Conservation (phyloP, 2,888 invertebrate genomes). For the Timema podura region DNA sequence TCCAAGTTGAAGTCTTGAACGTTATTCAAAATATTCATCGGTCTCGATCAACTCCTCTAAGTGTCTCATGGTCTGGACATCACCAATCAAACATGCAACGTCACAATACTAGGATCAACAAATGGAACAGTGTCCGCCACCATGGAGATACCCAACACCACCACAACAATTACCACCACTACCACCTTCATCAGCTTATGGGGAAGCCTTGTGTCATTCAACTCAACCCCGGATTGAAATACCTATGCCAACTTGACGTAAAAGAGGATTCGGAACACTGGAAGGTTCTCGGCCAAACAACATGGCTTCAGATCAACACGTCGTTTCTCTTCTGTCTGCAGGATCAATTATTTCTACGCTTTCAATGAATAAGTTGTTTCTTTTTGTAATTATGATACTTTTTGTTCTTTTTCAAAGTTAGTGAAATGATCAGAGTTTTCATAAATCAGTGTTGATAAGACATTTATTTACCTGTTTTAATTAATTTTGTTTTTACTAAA, state of each 20-base stretch:
- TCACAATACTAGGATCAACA: neutral
- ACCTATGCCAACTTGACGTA: neutral
- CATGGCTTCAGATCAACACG: neutral
- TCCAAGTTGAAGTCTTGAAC: neutral
- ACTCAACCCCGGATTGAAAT: neutral
- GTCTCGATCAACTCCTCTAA: neutral
- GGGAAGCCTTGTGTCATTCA: neutral
- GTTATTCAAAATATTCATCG: slow-evolving; percentile 2
- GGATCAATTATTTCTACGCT: neutral
- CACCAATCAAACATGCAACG: neutral
- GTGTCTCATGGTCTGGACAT: neutral
- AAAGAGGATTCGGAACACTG: neutral
- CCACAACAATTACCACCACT: neutral
- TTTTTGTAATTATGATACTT: too few relatives aligned
- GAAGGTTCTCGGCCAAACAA: neutral
- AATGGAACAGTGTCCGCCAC: neutral
- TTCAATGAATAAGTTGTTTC: neutral
- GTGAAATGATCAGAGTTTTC: too few relatives aligned
- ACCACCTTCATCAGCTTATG: too few relatives aligned
- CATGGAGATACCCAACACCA: neutral
- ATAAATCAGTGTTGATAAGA: too few relatives aligned
- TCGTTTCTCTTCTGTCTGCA: neutral
- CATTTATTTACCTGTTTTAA: too few relatives aligned
- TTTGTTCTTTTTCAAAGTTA: too few relatives aligned
- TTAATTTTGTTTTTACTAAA: too few relatives aligned